Evolutionary conservation across 2,888 invertebrate species (phyloP).

Genomic region (Thereva nobilitata): DNA sequence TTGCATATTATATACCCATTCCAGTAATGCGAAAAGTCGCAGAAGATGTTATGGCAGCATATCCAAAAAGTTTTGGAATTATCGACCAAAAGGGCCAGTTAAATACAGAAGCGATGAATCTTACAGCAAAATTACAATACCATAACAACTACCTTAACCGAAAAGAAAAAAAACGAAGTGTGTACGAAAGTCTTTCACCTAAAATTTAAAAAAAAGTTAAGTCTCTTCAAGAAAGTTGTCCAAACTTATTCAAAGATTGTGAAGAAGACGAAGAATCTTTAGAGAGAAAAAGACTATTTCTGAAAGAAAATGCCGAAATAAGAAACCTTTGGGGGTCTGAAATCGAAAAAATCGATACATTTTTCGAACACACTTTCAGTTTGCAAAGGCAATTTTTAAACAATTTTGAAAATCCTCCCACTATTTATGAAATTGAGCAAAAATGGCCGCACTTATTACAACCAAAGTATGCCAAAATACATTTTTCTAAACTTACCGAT

Average conservation of each 20-base stretch:
- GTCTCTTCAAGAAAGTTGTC: slow-evolving; percentile 17
- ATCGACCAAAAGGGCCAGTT: background rate
- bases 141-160: slow-evolving; percentile 7
- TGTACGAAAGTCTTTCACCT: background rate
- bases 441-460: background rate
- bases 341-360: slow-evolving; percentile 1
- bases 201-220: slow-evolving; percentile 3
- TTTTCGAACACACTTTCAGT: slow-evolving; percentile 5
- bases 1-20: slow-evolving; percentile 3
- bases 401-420: slow-evolving; percentile 6
- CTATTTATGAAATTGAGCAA: background rate
- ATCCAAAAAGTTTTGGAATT: slow-evolving; percentile 2
- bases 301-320: background rate
- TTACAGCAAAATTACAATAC: slow-evolving; percentile 2
- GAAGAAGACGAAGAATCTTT: background rate
- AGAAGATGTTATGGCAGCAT: background rate
- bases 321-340: background rate
- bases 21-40: slow-evolving; percentile 5
- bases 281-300: slow-evolving; percentile 4
- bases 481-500: background rate
- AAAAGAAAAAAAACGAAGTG: slow-evolving; percentile 7
- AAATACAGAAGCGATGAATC: background rate
- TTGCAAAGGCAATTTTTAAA: slow-evolving; percentile 15
- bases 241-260: background rate
- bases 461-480: background rate